Evolutionary conservation across 2,797 vertebrate species (phyloP), one percentile per base, ranked within the genome.

Genomic region (Echeneis naucrates): DNA sequence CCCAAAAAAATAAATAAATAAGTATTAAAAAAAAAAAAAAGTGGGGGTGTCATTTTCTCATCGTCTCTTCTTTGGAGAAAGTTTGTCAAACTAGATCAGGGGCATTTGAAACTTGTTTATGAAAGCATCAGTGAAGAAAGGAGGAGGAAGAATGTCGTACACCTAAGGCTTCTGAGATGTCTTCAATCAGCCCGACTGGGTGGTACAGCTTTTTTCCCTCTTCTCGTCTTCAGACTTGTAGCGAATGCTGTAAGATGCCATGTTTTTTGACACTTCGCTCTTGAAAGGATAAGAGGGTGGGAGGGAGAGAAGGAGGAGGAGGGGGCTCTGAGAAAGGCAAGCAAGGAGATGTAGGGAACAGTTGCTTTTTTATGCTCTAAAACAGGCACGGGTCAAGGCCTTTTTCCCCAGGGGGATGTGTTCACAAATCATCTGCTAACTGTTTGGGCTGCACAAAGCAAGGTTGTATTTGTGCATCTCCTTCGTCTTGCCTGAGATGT

Each of bases 1-100:
- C n/a, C n/a, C n/a, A n/a, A n/a, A n/a, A n/a, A n/a, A n/a, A n/a
- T n/a, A n/a, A n/a, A n/a, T n/a, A n/a, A n/a, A n/a, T n/a, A n/a
- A n/a, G n/a, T n/a, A n/a, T n/a, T n/a, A n/a, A n/a, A n/a, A n/a
- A n/a, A 23, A 38, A 65, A 78, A 75, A 79, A 77, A 83, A 80
- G 82, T 80, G 87, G 90, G 92, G 91, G 92, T 88, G 93, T 92
- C 90, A 87, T 85, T 91, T 92, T 92, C 87, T 91, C 87, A 90
- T 91, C 87, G 82, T 81, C 75, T 90, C 89, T 94, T 90, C 91
- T 93, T 94, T 94, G 87, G 90, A 93, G 90, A 94, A 95, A 95
- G 93, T 95, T 95, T 94, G 93, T 94, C 92, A 93, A 95, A 94
- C 93, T 93, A 94, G 91, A 93, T 94, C 93, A 94, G 91, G 90